Evolutionary conservation across 1,140 invertebrate species (phyloP), one percentile per base, ranked within the genome.

Genomic region (Lasioglossum albipes): DNA sequence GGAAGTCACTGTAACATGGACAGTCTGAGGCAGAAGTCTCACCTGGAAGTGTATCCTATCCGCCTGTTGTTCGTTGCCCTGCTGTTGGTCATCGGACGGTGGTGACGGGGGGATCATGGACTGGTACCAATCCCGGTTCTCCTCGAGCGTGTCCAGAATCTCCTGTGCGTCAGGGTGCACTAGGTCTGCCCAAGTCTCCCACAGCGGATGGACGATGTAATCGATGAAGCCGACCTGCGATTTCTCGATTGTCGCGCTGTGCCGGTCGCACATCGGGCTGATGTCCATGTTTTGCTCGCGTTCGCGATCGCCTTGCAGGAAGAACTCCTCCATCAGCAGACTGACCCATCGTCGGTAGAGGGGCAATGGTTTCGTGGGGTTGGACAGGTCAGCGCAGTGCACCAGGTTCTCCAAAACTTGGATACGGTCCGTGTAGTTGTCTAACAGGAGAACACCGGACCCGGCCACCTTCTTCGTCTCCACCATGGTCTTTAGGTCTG

Each of bases 101-200:
- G 96, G 96, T 84, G 96, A 97, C 12, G 96, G 96, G 20, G 96
- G 96, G 89, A 97, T 97, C 95, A 96, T 96, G 81, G 96, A 97
- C 92, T 98, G 97, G 92, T 99, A 99, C 96, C 98, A 99, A 93
- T 99, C 98, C 69, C 99, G 95, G 93, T 99, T 99, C 92, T 99
- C 98, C 94, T 99, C 99, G 76, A 99, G 94, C 7, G 97, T 99
- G 93, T 99, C 98, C 66, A 99, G 94, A 85, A 99, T 99, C 70
- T 99, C 97, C 93, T 99, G 98, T 13, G 98, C 99, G 91, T 99
- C 98, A 0, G 99, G 99, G 94, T 99, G 98, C 3, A 99, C 99
- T 49, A 99, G 94, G 92, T 99, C 99, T 16, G 98, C 98, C 99
- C 99, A 99, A 6, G 99, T 99, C 93, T 99, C 99, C 98, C 98